Percentiles rank a stretch among this genome's conserved stretches.
phyloP scores from a whole-genome alignment of 2,113 vertebrate species.

The Callaeas wilsoni region DNA sequence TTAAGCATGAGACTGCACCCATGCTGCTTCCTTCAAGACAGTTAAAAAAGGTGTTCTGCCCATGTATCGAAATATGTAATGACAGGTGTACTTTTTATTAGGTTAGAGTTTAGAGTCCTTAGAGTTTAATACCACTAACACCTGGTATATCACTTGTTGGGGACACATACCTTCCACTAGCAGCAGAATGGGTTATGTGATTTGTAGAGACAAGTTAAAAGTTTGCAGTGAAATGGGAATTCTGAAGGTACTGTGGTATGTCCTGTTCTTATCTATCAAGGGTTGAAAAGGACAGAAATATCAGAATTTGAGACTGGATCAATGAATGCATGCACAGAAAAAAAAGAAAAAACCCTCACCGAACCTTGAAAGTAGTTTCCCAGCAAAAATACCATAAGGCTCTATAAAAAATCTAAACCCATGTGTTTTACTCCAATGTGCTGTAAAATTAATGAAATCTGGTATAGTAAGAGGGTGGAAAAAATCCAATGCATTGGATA shows the following conservation, averaged over 20 bases:
- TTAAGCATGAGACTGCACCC: not conserved
- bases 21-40: accelerated
- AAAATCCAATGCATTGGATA: not conserved
- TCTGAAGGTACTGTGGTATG: accelerated
- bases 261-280: not conserved
- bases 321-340: not conserved
- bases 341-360: accelerated
- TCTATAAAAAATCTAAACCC: not conserved
- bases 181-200: not conserved
- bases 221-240: not conserved
- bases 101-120: not conserved
- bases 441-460: not conserved
- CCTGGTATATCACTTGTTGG: not conserved
- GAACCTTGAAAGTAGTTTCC: not conserved
- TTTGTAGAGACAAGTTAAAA: not conserved
- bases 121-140: not conserved
- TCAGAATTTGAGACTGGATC: not conserved
- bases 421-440: not conserved
- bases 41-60: not conserved
- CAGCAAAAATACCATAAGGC: not conserved
- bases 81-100: not conserved
- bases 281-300: not conserved
- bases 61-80: not conserved
- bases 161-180: not conserved
- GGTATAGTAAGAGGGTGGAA: not conserved